These are phyloP conservation scores for Leucania comma DNA, from an alignment of 2,888 invertebrate genomes.

Conservation along the genomic window DNA sequence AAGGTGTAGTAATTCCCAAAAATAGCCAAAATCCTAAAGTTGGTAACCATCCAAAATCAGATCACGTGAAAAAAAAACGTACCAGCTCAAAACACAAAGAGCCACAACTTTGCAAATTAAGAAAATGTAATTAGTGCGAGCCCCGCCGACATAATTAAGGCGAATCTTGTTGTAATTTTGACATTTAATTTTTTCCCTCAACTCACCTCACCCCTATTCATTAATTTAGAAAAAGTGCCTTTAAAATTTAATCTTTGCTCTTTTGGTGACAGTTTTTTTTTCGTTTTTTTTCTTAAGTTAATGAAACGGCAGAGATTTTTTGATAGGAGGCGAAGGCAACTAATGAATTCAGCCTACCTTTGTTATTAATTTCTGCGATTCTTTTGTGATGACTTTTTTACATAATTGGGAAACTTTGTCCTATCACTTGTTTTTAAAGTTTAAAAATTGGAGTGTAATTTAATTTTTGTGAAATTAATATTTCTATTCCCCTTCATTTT, in stretches of 20 bases:
- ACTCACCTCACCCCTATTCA: slow-evolving; percentile 84
- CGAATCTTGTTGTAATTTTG: slow-evolving; percentile 90
- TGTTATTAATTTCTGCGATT: slow-evolving; percentile 72
- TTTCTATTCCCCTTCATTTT: background rate
- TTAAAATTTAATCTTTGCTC: slow-evolving; percentile 88
- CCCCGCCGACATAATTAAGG: slow-evolving; percentile 87
- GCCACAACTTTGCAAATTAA: slow-evolving; percentile 87
- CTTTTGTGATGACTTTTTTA: slow-evolving; percentile 60
- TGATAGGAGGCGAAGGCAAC: slow-evolving; percentile 77
- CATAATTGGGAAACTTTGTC: slow-evolving; percentile 65
- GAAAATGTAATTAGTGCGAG: slow-evolving; percentile 88
- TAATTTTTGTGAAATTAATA: slow-evolving; percentile 20
- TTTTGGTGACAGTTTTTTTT: slow-evolving; percentile 83
- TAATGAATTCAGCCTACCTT: slow-evolving; percentile 76
- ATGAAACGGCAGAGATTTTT: slow-evolving; percentile 87
- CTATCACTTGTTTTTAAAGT: slow-evolving; percentile 30
- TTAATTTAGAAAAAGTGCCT: slow-evolving; percentile 88
- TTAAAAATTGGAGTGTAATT: slow-evolving; percentile 40
- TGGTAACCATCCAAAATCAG: slow-evolving; percentile 8
- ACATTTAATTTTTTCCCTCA: slow-evolving; percentile 88
- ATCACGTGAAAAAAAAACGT: slow-evolving; percentile 41
- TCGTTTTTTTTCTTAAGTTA: slow-evolving; percentile 73
- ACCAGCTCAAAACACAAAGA: slow-evolving; percentile 55
- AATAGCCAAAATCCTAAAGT: background rate
- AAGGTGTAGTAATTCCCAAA: background rate